Base-by-base conservation (phyloP, 2,113 vertebrate species). In the Bucco capensis region DNA sequence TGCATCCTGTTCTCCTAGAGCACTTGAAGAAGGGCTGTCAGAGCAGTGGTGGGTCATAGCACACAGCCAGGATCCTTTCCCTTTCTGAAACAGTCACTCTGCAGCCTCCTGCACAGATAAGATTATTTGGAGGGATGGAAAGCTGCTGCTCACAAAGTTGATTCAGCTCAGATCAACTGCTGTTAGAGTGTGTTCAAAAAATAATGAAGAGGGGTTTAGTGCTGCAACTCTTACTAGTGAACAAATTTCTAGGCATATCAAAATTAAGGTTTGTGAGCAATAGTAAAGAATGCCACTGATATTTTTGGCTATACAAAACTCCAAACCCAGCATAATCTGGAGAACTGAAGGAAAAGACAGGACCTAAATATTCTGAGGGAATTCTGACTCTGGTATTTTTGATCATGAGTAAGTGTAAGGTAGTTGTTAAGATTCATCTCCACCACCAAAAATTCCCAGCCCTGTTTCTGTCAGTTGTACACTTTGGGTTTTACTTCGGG, bases 81-180 rank as follows among this genome's bases (percentile, higher is more conserved):
- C 24, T 49, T 35, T 19, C 28, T 58, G 44, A 50, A 56, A 19
- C 14, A 21, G 56, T 46, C 57, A 24, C 31, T 81, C 31, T 76
- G 58, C 1, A 33, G 74, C 91, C 72, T 88, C 40, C 61, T 76
- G 67, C 37, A 9, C 44, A 17, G 18, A 15, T 3, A 42, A 38
- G 19, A 30, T 31, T 19, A 4, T 47, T 70, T 0, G 2, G 38
- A 30, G 0, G 0, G 50, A 23, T 46, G 38, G 33, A 28, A 82
- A 53, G 31, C 27, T 1, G 0, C 53, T 42, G 71, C 19, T 66
- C 31, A 11, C 54, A 53, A 64, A 88, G 78, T 18, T 92, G 72
- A 6, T 35, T 78, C 71, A 38, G 35, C n/a, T 70, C 33, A 87
- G 30, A 24, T 14, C 17, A 23, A 5, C 22, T 77, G 42, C 42